These are phyloP conservation scores for Mactromeris polynyma DNA, from an alignment of 2,888 invertebrate species.

Conservation along the genomic window DNA sequence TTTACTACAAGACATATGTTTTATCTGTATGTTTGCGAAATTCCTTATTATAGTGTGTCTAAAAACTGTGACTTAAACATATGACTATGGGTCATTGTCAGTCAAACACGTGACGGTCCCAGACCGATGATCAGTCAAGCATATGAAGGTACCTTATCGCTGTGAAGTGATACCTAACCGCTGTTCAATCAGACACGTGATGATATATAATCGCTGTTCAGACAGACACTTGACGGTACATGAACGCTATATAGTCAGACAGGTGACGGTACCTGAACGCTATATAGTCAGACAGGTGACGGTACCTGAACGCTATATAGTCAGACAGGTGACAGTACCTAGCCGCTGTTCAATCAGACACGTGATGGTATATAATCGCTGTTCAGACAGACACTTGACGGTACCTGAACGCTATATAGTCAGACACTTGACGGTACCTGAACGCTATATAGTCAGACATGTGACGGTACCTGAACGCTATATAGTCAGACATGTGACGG, in stretches of 20 bases:
- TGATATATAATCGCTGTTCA: neutral
- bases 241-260: too few species aligned
- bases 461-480: neutral
- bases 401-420: too few species aligned
- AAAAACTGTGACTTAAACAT: too few species aligned
- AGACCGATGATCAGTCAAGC: neutral
- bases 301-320: neutral
- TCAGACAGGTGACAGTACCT: too few species aligned
- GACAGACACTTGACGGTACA: too few species aligned
- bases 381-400: neutral
- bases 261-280: too few species aligned
- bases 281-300: neutral
- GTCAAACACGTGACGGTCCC: neutral
- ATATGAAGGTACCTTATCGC: neutral
- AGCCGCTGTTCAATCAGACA: neutral
- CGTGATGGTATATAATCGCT: neutral
- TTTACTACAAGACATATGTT: too few species aligned
- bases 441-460: neutral
- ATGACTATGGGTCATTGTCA: too few species aligned
- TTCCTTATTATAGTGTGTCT: too few species aligned
- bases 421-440: too few species aligned
- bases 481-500: too few species aligned
- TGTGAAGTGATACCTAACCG: neutral
- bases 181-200: neutral
- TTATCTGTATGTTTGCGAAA: too few species aligned